Evolutionary conservation across 37 sponge, comb jelly and placozoan species (phyloP).

Genomic region (Petrosia ficiformis): DNA sequence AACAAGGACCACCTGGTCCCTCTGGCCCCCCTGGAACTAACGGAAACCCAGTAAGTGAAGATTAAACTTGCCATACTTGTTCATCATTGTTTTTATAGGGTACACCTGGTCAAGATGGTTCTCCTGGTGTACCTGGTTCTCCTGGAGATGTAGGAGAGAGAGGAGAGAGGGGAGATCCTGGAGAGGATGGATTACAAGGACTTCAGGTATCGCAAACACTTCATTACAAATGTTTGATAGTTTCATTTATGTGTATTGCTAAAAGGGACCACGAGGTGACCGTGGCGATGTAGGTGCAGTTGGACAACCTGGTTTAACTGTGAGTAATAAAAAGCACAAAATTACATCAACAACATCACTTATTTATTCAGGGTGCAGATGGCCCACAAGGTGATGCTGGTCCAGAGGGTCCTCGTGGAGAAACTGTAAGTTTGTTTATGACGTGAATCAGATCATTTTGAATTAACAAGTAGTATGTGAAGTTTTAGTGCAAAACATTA

Average conservation of each 20-base stretch:
- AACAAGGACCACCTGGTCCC: conserved; percentile 26
- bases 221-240: background rate
- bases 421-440: conserved; percentile 25
- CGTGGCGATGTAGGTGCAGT: conserved; percentile 37
- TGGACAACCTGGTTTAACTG: conserved; percentile 33
- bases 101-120: conserved; percentile 54
- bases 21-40: conserved; percentile 43
- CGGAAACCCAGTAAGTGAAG: background rate
- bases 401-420: conserved; percentile 46
- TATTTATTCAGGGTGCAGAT: conserved; percentile 16
- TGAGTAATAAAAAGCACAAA: background rate
- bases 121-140: conserved; percentile 50
- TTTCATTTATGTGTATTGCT: background rate
- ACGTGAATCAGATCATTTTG: too few species aligned
- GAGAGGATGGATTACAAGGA: conserved; percentile 28
- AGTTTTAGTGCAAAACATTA: too few species aligned
- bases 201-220: background rate
- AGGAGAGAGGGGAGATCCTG: conserved; percentile 56
- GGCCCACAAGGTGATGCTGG: conserved; percentile 34
- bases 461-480: too few species aligned
- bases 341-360: background rate
- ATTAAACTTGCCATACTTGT: background rate
- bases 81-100: conserved; percentile 36
- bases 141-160: conserved; percentile 24
- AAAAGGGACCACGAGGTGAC: conserved; percentile 32